A percentile compares a stretch with the other conserved stretches of the same genome.
Conservation (phyloP, 2,797 vertebrate genomes). For the Pogonophryne albipinna region DNA sequence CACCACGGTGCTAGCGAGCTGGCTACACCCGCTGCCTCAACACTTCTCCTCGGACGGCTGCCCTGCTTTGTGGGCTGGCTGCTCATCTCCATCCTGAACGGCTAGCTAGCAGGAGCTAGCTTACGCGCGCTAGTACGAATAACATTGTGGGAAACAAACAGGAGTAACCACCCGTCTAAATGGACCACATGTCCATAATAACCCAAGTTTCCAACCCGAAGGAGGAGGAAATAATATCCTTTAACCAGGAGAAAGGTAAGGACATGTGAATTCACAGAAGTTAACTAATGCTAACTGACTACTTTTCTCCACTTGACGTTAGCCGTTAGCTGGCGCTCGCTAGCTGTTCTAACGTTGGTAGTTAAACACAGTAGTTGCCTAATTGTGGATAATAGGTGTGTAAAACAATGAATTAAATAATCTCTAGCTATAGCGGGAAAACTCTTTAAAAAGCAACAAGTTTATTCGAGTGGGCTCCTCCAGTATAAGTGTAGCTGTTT, state of each 20-base stretch:
- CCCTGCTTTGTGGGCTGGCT: slow-evolving; percentile 72
- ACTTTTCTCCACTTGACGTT: slow-evolving; percentile 54
- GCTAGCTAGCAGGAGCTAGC: slow-evolving; percentile 62
- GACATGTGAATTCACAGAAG: not conserved
- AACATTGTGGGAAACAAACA: slow-evolving; percentile 68
- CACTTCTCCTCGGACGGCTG: slow-evolving; percentile 63
- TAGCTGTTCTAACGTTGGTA: slow-evolving; percentile 20
- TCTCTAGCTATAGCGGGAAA: not conserved
- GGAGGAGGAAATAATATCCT: slow-evolving; percentile 94
- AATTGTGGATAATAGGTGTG: not conserved
- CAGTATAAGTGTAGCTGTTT: not conserved
- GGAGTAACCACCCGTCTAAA: slow-evolving; percentile 84
- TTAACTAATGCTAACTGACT: slow-evolving; percentile 52
- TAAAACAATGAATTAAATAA: not conserved
- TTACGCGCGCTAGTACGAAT: slow-evolving; percentile 54
- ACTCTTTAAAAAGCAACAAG: slow-evolving; percentile 46
- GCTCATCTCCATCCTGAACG: slow-evolving; percentile 47
- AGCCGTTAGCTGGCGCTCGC: slow-evolving; percentile 50
- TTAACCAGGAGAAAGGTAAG: slow-evolving; percentile 88
- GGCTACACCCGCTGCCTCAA: slow-evolving; percentile 70
- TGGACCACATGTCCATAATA: slow-evolving; percentile 99
- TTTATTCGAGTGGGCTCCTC: slow-evolving; percentile 13
- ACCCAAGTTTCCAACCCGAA: slow-evolving; percentile 98
- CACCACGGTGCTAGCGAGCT: slow-evolving; percentile 74
- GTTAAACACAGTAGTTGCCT: slow-evolving; percentile 46